A percentile compares a stretch with the other conserved stretches of the same genome.
phyloP scores from a whole-genome alignment of 2,888 invertebrate genomes.

The Beris morrisii region DNA sequence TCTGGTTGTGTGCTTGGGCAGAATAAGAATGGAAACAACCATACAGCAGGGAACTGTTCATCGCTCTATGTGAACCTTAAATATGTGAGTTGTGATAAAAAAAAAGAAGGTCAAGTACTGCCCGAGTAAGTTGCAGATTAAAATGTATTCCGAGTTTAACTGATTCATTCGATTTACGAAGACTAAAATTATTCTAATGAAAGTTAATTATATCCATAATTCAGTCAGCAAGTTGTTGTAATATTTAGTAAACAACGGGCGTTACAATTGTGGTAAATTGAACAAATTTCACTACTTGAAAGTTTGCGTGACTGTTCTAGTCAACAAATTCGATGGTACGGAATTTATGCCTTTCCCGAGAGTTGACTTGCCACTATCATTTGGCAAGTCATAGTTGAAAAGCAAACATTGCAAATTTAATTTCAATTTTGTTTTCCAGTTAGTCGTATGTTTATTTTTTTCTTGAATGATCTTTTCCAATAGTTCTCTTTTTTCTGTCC shows the following conservation, averaged over 20 bases:
- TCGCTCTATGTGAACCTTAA: too few species aligned
- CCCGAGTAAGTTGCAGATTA: too few species aligned
- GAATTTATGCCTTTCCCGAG: slow-evolving; percentile 36
- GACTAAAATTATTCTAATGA: too few species aligned
- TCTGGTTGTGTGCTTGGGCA: too few species aligned
- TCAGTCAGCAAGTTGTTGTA: slow-evolving; percentile 21
- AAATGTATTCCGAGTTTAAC: too few species aligned
- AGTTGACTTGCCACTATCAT: slow-evolving; percentile 32
- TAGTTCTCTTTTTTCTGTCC: too few species aligned
- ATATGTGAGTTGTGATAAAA: too few species aligned
- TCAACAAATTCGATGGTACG: slow-evolving; percentile 30
- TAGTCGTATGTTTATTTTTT: neutral
- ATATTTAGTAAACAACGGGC: slow-evolving; percentile 20
- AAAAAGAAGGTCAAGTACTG: too few species aligned
- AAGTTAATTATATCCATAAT: neutral
- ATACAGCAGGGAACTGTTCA: too few species aligned
- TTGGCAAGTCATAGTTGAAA: slow-evolving; percentile 55
- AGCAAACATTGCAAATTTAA: slow-evolving; percentile 38
- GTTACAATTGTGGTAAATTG: slow-evolving; percentile 33
- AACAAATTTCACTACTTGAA: slow-evolving; percentile 20
- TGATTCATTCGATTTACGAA: too few species aligned
- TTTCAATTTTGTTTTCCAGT: neutral
- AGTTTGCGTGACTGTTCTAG: slow-evolving; percentile 48
- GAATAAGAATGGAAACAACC: too few species aligned
- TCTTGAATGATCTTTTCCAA: too few species aligned